A percentile compares a stretch with the other conserved stretches of the same genome.
Evolutionary conservation across 2,888 invertebrate species (phyloP).

Genomic region (Junonia oenone): DNA sequence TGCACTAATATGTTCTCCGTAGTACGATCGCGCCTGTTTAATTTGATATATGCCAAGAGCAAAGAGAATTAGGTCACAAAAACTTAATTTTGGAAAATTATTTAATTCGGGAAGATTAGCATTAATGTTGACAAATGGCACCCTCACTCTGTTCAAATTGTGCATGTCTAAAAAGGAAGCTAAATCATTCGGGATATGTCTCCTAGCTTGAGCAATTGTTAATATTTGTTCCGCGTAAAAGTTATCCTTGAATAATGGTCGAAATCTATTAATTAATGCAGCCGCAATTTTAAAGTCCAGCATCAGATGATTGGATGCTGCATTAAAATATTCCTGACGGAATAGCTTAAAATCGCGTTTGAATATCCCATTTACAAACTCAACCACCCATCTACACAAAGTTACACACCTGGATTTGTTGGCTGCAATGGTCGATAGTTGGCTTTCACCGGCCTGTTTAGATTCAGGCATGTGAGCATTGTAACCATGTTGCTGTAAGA

Average conservation of each 20-base stretch:
- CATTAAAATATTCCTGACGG: slow-evolving; percentile 14
- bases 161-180: slow-evolving; percentile 8
- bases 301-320: slow-evolving; percentile 4
- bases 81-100: too few relatives aligned
- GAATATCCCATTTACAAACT: not conserved
- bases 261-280: slow-evolving; percentile 13
- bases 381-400: too few relatives aligned
- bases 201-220: slow-evolving; percentile 10
- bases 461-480: too few relatives aligned
- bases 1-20: too few relatives aligned
- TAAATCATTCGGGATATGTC: slow-evolving; percentile 10
- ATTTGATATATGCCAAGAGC: too few relatives aligned
- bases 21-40: too few relatives aligned
- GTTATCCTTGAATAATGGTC: slow-evolving; percentile 8
- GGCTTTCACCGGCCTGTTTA: too few relatives aligned
- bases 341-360: slow-evolving; percentile 10
- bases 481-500: too few relatives aligned
- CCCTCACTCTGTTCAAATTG: slow-evolving; percentile 11
- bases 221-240: slow-evolving; percentile 15
- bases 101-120: too few relatives aligned
- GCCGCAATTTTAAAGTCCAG: slow-evolving; percentile 12
- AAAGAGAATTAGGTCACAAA: too few relatives aligned
- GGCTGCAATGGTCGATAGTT: too few relatives aligned
- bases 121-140: not conserved
- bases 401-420: too few relatives aligned